A percentile compares a stretch with the other conserved stretches of the same genome.
These are phyloP conservation scores for Psittacus erithacus DNA, from an alignment of 2,113 vertebrate species.

Conservation along the genomic window DNA sequence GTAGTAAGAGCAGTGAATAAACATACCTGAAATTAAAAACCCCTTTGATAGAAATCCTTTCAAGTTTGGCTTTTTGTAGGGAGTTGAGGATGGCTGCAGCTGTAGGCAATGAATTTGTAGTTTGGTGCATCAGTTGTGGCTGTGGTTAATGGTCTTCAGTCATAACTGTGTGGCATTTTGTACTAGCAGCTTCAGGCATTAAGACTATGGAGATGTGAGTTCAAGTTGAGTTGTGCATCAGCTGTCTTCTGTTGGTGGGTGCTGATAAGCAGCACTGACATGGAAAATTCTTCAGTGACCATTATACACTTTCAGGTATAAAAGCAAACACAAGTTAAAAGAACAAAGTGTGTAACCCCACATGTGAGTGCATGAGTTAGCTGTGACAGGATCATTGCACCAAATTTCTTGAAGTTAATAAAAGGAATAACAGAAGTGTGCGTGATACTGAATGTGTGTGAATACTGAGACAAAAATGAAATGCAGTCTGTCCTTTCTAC, in stretches of 20 bases:
- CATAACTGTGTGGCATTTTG: not conserved
- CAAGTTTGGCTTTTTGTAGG: not conserved
- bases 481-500: not conserved
- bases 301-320: not conserved
- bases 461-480: not conserved
- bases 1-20: not conserved
- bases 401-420: not conserved
- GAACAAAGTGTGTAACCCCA: not conserved
- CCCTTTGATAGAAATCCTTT: not conserved
- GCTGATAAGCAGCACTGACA: not conserved
- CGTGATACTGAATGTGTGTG: not conserved
- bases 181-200: not conserved
- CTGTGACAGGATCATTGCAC: not conserved
- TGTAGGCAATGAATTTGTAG: not conserved
- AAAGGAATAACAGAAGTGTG: not conserved
- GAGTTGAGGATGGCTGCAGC: not conserved
- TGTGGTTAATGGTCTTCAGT: rapidly evolving
- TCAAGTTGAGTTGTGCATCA: not conserved
- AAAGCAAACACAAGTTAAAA: not conserved
- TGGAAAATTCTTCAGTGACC: not conserved
- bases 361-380: not conserved
- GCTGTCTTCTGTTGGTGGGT: not conserved
- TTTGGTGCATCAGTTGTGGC: not conserved
- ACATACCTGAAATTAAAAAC: not conserved
- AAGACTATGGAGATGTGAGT: not conserved